Evolutionary conservation across 1,140 invertebrate species (phyloP).

Genomic region (Drosophila teissieri): DNA sequence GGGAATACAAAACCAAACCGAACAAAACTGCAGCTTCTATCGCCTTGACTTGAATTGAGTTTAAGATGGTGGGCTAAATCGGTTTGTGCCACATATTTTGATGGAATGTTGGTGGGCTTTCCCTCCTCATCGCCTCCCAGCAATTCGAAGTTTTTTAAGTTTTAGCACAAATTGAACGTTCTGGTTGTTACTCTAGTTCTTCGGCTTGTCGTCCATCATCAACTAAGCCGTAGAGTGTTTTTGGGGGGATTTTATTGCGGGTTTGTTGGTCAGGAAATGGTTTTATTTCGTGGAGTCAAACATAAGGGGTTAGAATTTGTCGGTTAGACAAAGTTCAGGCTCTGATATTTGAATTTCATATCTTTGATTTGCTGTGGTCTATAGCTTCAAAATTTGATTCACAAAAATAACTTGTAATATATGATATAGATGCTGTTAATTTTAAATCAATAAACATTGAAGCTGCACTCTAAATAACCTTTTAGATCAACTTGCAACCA

Average conservation of each 20-base stretch:
- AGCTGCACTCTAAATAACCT: too few species aligned
- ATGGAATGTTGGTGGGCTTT: constrained; percentile 55
- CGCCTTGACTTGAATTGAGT: constrained; percentile 23
- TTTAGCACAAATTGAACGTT: constrained; percentile 34
- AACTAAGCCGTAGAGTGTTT: constrained; percentile 40
- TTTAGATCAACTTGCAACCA: too few species aligned
- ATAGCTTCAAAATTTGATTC: not conserved
- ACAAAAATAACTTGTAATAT: not conserved
- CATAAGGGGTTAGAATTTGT: constrained; percentile 9
- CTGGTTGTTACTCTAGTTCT: constrained; percentile 25
- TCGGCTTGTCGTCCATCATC: constrained; percentile 8
- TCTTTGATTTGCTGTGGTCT: not conserved
- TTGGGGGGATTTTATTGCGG: not conserved
- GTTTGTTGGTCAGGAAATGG: constrained; percentile 10
- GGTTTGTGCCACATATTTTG: constrained; percentile 63
- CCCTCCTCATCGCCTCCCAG: not conserved
- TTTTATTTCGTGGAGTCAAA: constrained; percentile 9
- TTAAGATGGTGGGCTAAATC: constrained; percentile 53
- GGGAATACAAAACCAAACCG: constrained; percentile 29
- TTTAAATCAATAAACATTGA: not conserved
- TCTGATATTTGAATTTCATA: not conserved
- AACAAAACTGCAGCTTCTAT: constrained; percentile 27
- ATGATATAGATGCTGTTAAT: not conserved
- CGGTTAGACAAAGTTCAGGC: constrained; percentile 2
- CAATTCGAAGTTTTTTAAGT: constrained; percentile 53